A percentile compares a stretch with the other conserved stretches of the same genome.
Evolutionary conservation across 2,113 vertebrate species (phyloP).

Genomic region (Chelonoidis abingdonii): DNA sequence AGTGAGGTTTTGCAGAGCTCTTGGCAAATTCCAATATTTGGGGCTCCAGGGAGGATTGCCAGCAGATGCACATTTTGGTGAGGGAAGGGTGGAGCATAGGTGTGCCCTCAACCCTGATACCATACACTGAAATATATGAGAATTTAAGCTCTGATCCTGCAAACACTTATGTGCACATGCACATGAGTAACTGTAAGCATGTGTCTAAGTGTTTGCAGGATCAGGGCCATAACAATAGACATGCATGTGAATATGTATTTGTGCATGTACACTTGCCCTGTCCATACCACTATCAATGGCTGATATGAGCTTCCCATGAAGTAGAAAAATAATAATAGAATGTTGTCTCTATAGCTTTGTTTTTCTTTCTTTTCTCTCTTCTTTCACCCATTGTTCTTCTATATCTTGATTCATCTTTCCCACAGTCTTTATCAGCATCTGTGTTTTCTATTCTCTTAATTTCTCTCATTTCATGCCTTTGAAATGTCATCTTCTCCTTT

Average conservation of each 20-base stretch:
- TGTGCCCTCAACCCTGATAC: neutral
- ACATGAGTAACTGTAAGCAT: neutral
- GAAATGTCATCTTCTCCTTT: neutral
- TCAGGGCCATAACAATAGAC: neutral
- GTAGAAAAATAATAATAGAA: neutral
- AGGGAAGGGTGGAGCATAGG: neutral
- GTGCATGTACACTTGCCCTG: neutral
- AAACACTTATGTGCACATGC: neutral
- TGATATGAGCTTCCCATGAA: neutral
- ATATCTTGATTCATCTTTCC: neutral
- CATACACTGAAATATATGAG: neutral
- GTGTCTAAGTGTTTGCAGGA: neutral
- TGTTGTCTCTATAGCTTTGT: neutral
- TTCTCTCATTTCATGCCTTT: neutral
- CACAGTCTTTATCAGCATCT: neutral
- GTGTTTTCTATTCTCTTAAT: neutral
- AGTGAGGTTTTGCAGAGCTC: neutral
- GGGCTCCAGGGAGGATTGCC: constrained; percentile 20
- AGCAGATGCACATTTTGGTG: neutral
- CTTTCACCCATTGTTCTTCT: neutral
- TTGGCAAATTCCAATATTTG: neutral
- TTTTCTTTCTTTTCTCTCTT: accelerated
- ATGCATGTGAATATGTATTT: neutral
- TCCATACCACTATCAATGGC: neutral
- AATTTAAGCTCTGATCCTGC: neutral